phyloP scores from a whole-genome alignment of 2,797 vertebrate species.

The Dryobates pubescens region DNA sequence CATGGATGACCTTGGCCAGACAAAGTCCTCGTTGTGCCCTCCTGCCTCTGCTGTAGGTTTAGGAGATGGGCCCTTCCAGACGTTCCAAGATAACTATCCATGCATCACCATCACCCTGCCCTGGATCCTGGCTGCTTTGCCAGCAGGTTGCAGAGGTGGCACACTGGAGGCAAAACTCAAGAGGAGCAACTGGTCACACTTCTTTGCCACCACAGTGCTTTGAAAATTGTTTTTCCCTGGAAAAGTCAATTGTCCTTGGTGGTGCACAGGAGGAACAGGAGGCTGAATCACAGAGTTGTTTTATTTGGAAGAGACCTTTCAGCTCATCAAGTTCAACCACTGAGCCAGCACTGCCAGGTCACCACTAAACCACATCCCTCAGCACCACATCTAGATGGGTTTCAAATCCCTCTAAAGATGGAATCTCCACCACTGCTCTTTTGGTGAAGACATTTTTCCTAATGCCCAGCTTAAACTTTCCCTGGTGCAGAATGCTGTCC shows the following conservation, averaged over 20 bases:
- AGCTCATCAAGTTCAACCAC: neutral
- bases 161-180: neutral
- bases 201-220: neutral
- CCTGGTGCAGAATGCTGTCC: neutral
- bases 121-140: neutral
- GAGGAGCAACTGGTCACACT: neutral
- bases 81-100: neutral
- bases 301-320: neutral
- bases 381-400: neutral
- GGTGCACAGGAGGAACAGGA: neutral
- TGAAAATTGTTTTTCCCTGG: neutral
- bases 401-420: neutral
- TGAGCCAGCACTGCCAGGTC: too few species aligned
- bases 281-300: neutral
- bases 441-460: neutral
- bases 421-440: neutral
- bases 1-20: accelerated
- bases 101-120: neutral
- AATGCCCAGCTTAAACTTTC: neutral
- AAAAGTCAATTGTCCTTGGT: neutral
- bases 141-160: neutral
- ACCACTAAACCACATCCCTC: neutral
- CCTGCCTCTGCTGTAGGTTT: neutral
- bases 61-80: accelerated
- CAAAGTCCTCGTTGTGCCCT: accelerated